These are phyloP conservation scores for Rotaria sp. DNA, from an alignment of 2,888 invertebrate species.

Conservation along the genomic window DNA sequence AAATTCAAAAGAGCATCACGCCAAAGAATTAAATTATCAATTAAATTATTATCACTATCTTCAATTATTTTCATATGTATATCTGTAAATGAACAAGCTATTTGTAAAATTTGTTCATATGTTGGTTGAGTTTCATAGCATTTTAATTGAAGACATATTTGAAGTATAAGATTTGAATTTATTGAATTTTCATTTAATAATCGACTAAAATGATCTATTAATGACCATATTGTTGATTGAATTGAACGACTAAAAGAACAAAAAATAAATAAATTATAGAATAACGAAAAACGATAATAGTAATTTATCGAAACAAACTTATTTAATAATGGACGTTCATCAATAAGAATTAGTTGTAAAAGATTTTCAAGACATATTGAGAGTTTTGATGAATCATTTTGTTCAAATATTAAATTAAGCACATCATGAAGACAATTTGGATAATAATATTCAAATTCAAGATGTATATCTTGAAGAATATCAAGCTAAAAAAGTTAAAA, in stretches of 20 bases:
- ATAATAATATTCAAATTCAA: conserved; percentile 16
- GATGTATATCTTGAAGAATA: background rate
- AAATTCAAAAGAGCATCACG: conserved; percentile 13
- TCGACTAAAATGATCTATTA: conserved; percentile 6
- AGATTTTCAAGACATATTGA: background rate
- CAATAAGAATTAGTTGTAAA: background rate
- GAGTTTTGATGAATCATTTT: background rate
- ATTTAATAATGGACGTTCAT: background rate
- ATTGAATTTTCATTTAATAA: background rate
- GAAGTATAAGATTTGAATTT: background rate
- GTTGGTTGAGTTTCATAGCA: background rate
- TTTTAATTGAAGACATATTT: background rate
- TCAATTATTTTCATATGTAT: conserved; percentile 17
- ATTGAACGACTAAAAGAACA: background rate
- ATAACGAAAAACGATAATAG: no score
- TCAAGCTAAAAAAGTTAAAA: background rate
- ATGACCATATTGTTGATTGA: background rate
- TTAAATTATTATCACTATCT: background rate
- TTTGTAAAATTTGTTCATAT: background rate
- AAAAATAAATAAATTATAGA: no score
- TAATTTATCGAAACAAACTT: background rate
- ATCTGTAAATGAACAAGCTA: conserved; percentile 11
- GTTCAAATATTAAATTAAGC: conserved; percentile 16
- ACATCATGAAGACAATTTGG: background rate
- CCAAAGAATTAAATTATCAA: background rate